These are phyloP conservation scores for Scaptomyza tumidula DNA, from an alignment of 2,888 invertebrate species.

Conservation along the genomic window DNA sequence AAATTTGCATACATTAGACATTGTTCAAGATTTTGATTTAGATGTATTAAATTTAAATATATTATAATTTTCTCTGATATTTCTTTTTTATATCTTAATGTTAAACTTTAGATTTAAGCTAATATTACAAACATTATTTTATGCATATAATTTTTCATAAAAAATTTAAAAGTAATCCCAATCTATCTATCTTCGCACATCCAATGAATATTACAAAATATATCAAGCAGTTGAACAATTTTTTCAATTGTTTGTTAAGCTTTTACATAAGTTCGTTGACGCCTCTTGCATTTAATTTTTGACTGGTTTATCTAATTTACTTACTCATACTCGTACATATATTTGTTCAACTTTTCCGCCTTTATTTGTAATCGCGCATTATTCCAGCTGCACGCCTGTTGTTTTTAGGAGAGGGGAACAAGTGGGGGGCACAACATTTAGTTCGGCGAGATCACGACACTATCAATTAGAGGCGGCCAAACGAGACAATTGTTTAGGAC, in stretches of 20 bases:
- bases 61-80: too few relatives aligned
- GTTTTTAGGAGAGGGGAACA: neutral
- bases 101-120: too few relatives aligned
- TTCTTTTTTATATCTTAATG: too few relatives aligned
- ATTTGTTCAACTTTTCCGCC: conserved; percentile 43
- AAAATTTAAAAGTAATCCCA: neutral
- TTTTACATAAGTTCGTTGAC: conserved; percentile 24
- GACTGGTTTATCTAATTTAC: conserved; percentile 43
- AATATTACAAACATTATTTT: too few relatives aligned
- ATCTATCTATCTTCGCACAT: neutral
- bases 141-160: too few relatives aligned
- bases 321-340: conserved; percentile 19
- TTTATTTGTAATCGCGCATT: conserved; percentile 43
- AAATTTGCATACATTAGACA: too few relatives aligned
- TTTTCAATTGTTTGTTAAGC: conserved; percentile 27
- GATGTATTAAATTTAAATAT: too few relatives aligned
- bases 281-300: conserved; percentile 28
- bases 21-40: too few relatives aligned
- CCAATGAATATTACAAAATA: conserved; percentile 8
- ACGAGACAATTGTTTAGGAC: conserved; percentile 72
- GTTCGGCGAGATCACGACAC: conserved; percentile 70
- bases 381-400: conserved; percentile 21
- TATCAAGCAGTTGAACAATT: conserved; percentile 12
- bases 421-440: conserved; percentile 37
- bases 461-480: conserved; percentile 70